A percentile compares a stretch with the other conserved stretches of the same genome.
Evolutionary conservation across 1,140 invertebrate species (phyloP).

Genomic region (Battus philenor): DNA sequence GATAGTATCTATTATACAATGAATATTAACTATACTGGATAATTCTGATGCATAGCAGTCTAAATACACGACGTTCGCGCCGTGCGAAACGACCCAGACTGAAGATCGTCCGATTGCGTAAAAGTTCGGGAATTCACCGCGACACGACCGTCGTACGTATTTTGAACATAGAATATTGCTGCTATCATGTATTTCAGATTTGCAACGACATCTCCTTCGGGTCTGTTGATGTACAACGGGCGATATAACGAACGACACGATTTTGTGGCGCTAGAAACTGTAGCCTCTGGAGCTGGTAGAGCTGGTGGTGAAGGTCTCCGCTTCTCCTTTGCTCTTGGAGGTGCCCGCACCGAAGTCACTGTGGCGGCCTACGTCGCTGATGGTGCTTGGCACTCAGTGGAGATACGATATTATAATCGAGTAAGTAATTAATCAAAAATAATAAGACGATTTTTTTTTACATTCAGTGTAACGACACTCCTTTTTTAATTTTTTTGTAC

Average conservation of each 20-base stretch:
- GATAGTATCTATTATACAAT: too few relatives aligned
- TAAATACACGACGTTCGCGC: too few relatives aligned
- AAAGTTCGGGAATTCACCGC: too few relatives aligned
- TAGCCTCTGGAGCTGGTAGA: conserved; percentile 82
- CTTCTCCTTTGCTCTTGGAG: conserved; percentile 95
- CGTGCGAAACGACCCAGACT: too few relatives aligned
- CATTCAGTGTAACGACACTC: too few relatives aligned
- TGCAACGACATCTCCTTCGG: conserved; percentile 89
- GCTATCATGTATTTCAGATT: conserved; percentile 78
- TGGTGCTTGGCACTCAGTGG: conserved; percentile 95
- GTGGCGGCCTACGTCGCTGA: conserved; percentile 88
- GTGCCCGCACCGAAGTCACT: conserved; percentile 82
- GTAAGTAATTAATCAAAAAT: conserved; percentile 74
- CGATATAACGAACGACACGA: conserved; percentile 97
- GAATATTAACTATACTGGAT: too few relatives aligned
- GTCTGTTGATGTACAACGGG: conserved; percentile 95
- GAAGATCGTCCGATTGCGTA: too few relatives aligned
- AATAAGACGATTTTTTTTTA: too few relatives aligned
- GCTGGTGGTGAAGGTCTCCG: conserved; percentile 80
- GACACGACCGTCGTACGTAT: too few relatives aligned
- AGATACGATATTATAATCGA: conserved; percentile 91
- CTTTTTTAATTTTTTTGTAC: too few relatives aligned
- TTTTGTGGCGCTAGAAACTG: conserved; percentile 92
- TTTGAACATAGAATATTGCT: too few relatives aligned
- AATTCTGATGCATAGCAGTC: too few relatives aligned